Evolutionary conservation across 2,113 vertebrate genomes (phyloP).

Genomic region (Oryzias melastigma): DNA sequence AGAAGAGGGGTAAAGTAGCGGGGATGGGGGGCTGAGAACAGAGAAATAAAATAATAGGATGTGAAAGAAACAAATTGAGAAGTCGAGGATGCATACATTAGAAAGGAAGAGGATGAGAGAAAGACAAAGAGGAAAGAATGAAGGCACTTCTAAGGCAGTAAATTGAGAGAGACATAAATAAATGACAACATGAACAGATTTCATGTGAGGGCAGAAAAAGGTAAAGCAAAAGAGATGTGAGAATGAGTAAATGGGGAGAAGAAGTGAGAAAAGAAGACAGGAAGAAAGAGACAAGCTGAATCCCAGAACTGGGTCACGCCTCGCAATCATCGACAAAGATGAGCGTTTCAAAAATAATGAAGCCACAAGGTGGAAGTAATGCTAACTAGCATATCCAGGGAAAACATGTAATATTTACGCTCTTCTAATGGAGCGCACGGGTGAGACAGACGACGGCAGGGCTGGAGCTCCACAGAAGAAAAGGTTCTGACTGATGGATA

Average conservation of each 20-base stretch:
- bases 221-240: slow-evolving; percentile 23
- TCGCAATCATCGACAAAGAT: slow-evolving; percentile 66
- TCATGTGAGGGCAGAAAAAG: slow-evolving; percentile 35
- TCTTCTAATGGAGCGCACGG: slow-evolving; percentile 57
- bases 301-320: slow-evolving; percentile 75
- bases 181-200: slow-evolving; percentile 51
- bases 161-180: slow-evolving; percentile 60
- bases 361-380: slow-evolving; percentile 75
- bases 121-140: slow-evolving; percentile 32
- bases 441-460: slow-evolving; percentile 37
- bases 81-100: slow-evolving; percentile 62
- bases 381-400: slow-evolving; percentile 71
- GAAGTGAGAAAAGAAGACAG: slow-evolving; percentile 42
- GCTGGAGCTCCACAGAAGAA: slow-evolving; percentile 39
- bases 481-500: slow-evolving; percentile 66
- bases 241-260: slow-evolving; percentile 42
- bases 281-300: slow-evolving; percentile 24
- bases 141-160: slow-evolving; percentile 41
- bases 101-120: slow-evolving; percentile 35
- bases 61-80: slow-evolving; percentile 57
- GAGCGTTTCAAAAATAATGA: slow-evolving; percentile 74
- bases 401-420: slow-evolving; percentile 75
- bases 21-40: slow-evolving; percentile 8
- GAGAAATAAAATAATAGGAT: slow-evolving; percentile 50
- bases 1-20: slow-evolving; percentile 29